phyloP scores from a whole-genome alignment of 2,797 vertebrate genomes.

The Pipistrellus nathusii region DNA sequence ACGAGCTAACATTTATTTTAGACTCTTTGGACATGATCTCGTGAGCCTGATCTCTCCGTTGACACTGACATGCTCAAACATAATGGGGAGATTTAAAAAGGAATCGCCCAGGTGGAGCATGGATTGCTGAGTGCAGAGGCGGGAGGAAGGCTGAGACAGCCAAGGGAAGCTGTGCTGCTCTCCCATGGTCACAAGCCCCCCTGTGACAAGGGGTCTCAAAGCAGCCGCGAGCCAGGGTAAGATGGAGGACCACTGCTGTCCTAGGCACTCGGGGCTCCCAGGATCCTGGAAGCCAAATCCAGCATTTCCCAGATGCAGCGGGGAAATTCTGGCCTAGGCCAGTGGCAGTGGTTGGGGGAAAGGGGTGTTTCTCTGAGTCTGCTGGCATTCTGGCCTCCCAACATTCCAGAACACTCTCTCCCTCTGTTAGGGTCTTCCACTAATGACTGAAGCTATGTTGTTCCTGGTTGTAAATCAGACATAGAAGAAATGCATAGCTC shows the following conservation, averaged over 20 bases:
- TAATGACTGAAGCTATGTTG: not conserved
- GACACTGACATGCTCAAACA: constrained; percentile 72
- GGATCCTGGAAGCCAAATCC: constrained; percentile 14
- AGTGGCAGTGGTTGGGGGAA: not conserved
- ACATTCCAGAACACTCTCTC: constrained; percentile 28
- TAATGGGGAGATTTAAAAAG: constrained; percentile 70
- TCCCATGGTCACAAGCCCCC: not conserved
- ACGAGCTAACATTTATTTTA: constrained; percentile 73
- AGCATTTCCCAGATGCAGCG: not conserved
- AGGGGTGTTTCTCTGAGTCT: not conserved
- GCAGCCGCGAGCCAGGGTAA: not conserved
- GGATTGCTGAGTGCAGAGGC: constrained; percentile 61
- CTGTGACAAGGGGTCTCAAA: not conserved
- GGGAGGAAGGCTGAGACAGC: not conserved
- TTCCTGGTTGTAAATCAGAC: constrained; percentile 54
- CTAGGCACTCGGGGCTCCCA: constrained; percentile 44
- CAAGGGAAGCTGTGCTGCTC: not conserved
- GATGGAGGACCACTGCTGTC: not conserved
- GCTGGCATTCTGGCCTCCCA: not conserved
- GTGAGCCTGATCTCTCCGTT: constrained; percentile 48
- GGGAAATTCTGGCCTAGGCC: not conserved
- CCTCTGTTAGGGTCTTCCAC: constrained; percentile 24
- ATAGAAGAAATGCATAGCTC: not conserved
- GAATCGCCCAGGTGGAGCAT: not conserved
- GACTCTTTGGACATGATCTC: constrained; percentile 70